Conservation (phyloP, 2,888 invertebrate genomes). For the Antitype chi region DNA sequence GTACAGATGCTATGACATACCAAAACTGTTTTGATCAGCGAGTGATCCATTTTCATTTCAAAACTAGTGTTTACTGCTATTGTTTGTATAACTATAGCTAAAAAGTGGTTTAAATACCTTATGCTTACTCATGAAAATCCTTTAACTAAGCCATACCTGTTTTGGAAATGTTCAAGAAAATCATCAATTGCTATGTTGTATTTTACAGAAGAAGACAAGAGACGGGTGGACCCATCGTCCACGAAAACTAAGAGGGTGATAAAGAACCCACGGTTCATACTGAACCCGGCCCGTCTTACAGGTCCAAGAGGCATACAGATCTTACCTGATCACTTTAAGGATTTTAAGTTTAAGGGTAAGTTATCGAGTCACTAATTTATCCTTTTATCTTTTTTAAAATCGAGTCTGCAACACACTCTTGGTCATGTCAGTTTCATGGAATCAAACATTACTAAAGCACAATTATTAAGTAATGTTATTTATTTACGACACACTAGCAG, state of each 20-base stretch:
- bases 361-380: not conserved
- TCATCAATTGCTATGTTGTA: not conserved
- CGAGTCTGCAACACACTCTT: not conserved
- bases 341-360: constrained; percentile 94
- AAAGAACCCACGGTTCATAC: constrained; percentile 92
- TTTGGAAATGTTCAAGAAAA: not conserved
- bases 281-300: constrained; percentile 93
- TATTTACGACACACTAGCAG: too few relatives aligned
- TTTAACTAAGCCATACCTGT: not conserved
- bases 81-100: not conserved
- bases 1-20: not conserved
- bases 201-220: constrained; percentile 84
- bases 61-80: not conserved
- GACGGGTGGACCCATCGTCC: constrained; percentile 81
- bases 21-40: not conserved
- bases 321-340: constrained; percentile 94
- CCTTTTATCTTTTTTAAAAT: not conserved
- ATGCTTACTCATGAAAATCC: too few relatives aligned
- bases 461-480: too few relatives aligned
- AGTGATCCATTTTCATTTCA: not conserved
- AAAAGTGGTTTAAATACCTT: not conserved
- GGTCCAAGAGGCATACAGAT: constrained; percentile 95
- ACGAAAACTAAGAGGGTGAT: constrained; percentile 89
- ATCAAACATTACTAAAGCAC: not conserved
- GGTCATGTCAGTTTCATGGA: not conserved